Conservation (phyloP, 2,888 invertebrate species). For the Tridacna crocea region DNA sequence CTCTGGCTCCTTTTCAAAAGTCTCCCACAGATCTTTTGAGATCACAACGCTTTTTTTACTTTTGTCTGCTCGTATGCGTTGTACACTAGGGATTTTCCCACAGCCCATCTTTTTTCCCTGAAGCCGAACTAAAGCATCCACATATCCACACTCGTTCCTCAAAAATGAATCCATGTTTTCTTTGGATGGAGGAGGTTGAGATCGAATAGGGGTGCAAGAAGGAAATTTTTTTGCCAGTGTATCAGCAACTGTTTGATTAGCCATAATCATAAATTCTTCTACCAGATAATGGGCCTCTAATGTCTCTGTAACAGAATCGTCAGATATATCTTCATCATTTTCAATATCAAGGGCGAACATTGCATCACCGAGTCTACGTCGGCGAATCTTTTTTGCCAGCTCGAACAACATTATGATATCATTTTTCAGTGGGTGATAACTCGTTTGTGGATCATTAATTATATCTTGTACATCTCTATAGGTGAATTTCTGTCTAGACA, state of each 20-base stretch:
- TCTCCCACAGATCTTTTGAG: constrained; percentile 32
- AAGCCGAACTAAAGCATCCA: constrained; percentile 51
- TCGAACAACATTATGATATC: constrained; percentile 38
- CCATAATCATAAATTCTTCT: constrained; percentile 66
- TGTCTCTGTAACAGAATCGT: constrained; percentile 33
- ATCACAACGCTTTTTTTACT: constrained; percentile 21
- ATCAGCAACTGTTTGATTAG: constrained; percentile 59
- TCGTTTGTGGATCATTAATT: constrained; percentile 39
- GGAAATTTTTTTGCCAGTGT: constrained; percentile 44
- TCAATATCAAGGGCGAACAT: constrained; percentile 60
- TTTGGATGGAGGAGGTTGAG: constrained; percentile 59
- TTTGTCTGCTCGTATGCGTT: constrained; percentile 14
- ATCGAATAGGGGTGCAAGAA: constrained; percentile 54
- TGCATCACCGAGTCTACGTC: constrained; percentile 48
- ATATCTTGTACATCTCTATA: constrained; percentile 68
- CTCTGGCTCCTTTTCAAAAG: neutral
- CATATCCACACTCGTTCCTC: constrained; percentile 32
- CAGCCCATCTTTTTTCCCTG: constrained; percentile 46
- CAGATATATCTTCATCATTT: constrained; percentile 30
- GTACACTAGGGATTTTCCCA: constrained; percentile 21
- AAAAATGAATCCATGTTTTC: constrained; percentile 55
- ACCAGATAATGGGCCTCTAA: constrained; percentile 64
- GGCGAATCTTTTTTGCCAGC: constrained; percentile 50
- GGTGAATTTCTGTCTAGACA: constrained; percentile 54
- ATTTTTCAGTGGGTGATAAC: neutral